These are phyloP conservation scores for Xyliphius kryptos DNA, from an alignment of 2,113 vertebrate species.

Conservation along the genomic window DNA sequence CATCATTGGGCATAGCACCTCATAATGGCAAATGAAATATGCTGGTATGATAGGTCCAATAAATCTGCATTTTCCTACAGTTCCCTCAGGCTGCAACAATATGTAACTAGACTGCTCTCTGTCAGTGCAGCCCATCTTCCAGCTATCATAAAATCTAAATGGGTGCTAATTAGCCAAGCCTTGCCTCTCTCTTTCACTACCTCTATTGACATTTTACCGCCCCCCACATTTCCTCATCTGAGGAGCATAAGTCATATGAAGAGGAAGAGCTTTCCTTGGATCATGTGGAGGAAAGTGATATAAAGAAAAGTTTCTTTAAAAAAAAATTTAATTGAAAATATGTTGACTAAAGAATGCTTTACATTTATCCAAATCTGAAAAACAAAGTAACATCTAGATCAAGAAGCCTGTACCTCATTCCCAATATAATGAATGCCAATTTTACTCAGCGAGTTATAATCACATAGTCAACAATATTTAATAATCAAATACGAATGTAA, in stretches of 20 bases:
- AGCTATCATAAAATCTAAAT: slow-evolving; percentile 99
- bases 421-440: slow-evolving; percentile 17
- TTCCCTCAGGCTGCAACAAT: slow-evolving; percentile 99
- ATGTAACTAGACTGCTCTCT: slow-evolving; percentile 99
- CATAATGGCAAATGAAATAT: slow-evolving; percentile 99
- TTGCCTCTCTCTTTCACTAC: slow-evolving; percentile 99
- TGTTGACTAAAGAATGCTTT: no score
- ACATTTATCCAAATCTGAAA: neutral
- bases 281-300: slow-evolving; percentile 77
- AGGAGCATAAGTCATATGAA: slow-evolving; percentile 99
- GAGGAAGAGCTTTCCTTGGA: slow-evolving; percentile 72
- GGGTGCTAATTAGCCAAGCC: slow-evolving; percentile 99
- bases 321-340: neutral
- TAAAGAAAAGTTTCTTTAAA: neutral
- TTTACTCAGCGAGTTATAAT: slow-evolving; percentile 16
- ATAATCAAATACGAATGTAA: slow-evolving; percentile 30
- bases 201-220: slow-evolving; percentile 99
- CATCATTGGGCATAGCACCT: slow-evolving; percentile 98
- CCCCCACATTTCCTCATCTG: slow-evolving; percentile 66
- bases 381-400: slow-evolving; percentile 10
- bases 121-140: slow-evolving; percentile 99
- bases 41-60: slow-evolving; percentile 99
- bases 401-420: neutral
- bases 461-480: slow-evolving; percentile 19
- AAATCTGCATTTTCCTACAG: slow-evolving; percentile 99